Conservation (phyloP, 1,140 invertebrate species). For the Drosophila littoralis region DNA sequence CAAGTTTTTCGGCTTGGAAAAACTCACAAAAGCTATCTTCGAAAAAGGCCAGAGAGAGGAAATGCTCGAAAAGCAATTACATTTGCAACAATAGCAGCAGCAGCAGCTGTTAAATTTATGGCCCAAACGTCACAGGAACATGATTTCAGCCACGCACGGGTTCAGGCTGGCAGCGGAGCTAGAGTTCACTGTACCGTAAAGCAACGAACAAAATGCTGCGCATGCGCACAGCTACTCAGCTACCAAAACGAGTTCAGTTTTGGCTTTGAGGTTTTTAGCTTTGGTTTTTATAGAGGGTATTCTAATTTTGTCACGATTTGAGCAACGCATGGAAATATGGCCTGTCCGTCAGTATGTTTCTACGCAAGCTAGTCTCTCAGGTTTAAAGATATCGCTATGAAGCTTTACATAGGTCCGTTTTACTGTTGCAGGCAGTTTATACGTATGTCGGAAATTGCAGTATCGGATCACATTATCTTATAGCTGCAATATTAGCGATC, state of each 20-base stretch:
- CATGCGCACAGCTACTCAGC: conserved; percentile 78
- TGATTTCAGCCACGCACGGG: conserved; percentile 40
- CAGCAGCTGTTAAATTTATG: conserved; percentile 76
- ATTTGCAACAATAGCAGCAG: conserved; percentile 71
- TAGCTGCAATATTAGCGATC: too few relatives aligned
- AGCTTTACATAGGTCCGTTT: too few relatives aligned
- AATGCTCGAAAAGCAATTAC: conserved; percentile 65
- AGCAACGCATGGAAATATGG: too few relatives aligned
- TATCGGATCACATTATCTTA: too few relatives aligned
- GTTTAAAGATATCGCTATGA: too few relatives aligned
- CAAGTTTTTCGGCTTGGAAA: conserved; percentile 26
- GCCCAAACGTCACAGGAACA: conserved; percentile 76
- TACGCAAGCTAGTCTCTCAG: too few relatives aligned
- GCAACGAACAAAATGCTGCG: conserved; percentile 70
- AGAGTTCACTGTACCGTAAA: conserved; percentile 81
- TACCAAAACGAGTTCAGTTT: conserved; percentile 69
- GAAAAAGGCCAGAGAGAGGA: conserved; percentile 19
- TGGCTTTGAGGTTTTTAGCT: conserved; percentile 27
- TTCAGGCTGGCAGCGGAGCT: conserved; percentile 13
- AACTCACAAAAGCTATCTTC: conserved; percentile 1
- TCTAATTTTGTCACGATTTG: too few relatives aligned
- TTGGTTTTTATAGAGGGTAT: neutral
- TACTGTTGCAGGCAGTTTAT: too few relatives aligned
- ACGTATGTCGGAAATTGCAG: too few relatives aligned
- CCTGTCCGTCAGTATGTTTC: too few relatives aligned